Conservation (phyloP, 2,797 vertebrate species). For the Darevskia mixta region DNA sequence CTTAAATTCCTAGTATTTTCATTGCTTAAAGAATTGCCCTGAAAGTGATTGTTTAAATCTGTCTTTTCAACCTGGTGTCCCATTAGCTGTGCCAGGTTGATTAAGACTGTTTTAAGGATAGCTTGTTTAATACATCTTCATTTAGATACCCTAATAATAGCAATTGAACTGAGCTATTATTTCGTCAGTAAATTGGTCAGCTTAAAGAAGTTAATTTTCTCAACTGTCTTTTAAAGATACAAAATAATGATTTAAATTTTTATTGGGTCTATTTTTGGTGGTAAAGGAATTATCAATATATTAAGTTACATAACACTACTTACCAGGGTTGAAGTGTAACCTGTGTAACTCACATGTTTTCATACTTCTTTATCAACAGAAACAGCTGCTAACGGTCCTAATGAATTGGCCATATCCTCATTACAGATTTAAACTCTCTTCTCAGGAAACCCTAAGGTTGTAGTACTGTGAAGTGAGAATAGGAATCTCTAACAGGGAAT, state of each 20-base stretch:
- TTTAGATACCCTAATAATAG: background rate
- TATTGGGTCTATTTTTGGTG: background rate
- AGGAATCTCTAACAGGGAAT: background rate
- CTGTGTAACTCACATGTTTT: background rate
- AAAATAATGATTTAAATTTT: background rate
- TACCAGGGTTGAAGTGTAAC: background rate
- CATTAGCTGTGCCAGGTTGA: too few relatives aligned
- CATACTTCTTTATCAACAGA: background rate
- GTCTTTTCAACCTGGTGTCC: too few relatives aligned
- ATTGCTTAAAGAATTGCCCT: constrained; percentile 1
- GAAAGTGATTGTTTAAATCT: background rate
- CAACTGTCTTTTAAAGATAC: background rate
- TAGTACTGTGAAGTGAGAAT: background rate
- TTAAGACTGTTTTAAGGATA: too few relatives aligned
- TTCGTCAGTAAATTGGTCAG: background rate
- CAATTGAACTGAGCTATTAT: background rate
- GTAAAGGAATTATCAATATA: background rate
- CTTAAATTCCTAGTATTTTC: background rate
- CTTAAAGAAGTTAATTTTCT: background rate
- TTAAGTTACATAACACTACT: background rate
- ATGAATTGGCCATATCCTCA: background rate
- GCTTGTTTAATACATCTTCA: background rate
- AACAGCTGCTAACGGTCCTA: background rate
- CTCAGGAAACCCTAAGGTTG: background rate
- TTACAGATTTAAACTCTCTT: background rate